A percentile compares a stretch with the other conserved stretches of the same genome.
These are phyloP conservation scores for Lycocorax pyrrhopterus DNA, from an alignment of 2,113 vertebrate genomes.

Conservation along the genomic window DNA sequence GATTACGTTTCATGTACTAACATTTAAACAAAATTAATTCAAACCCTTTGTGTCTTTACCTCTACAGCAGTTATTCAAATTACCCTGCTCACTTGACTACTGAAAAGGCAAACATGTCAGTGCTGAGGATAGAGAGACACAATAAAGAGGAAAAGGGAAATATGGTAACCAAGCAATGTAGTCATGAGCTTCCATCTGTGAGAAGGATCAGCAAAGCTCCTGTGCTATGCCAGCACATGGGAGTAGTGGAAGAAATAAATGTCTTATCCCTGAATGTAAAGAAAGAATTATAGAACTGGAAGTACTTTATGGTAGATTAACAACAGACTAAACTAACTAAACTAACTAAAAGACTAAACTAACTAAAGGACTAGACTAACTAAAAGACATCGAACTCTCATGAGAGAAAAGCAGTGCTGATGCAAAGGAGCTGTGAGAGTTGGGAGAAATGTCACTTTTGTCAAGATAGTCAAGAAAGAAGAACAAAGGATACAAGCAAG, in stretches of 20 bases:
- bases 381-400: not conserved
- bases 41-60: not conserved
- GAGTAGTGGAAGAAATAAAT: not conserved
- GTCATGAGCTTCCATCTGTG: not conserved
- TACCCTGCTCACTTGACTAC: not conserved
- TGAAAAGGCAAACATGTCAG: conserved; percentile 10
- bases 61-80: not conserved
- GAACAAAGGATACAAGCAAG: not conserved
- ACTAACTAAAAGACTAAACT: too few species aligned
- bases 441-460: not conserved
- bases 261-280: not conserved
- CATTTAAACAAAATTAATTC: conserved; percentile 48
- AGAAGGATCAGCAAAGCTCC: not conserved
- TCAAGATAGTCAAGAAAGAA: not conserved
- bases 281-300: not conserved
- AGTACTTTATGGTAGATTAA: not conserved
- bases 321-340: not conserved
- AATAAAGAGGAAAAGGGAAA: not conserved
- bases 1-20: conserved; percentile 23
- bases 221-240: not conserved
- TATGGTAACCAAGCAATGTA: not conserved
- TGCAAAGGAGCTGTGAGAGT: not conserved
- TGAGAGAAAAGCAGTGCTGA: not conserved
- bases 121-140: not conserved
- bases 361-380: too few species aligned